Base-by-base conservation (phyloP, 2,888 invertebrate species). In the Amblyjoppa fuscipennis region DNA sequence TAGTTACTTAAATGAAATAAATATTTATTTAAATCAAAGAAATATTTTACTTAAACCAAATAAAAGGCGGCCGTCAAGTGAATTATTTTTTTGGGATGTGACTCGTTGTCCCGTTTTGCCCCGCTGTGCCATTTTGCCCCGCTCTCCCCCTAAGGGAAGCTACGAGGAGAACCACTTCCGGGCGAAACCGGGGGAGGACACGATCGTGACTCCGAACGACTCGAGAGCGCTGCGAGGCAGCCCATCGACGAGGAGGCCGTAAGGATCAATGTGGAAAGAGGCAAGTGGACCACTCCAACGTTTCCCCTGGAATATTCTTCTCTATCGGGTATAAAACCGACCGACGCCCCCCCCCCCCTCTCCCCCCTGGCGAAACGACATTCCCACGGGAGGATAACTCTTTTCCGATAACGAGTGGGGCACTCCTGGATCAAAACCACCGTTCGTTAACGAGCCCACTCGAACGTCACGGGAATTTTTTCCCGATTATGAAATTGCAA, bases 151-250 rank as follows among this genome's bases (percentile, higher is more conserved):
- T 49, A 75, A 51, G 69, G 38, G 61, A 45, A 80, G 61, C 61
- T 49, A 64, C 34, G 75, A 76, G 61, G 38, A 79, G 59, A 45
- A 61, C 81, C 69, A 78, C 81, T 85, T 81, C 81, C 81, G 84
- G 81, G 74, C 75, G 74, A 81, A 78, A 70, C 73, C 68, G 70
- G 13, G 38, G 25, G 11, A 53, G 53, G 20, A 64, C 61, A 20
- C 51, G 70, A 85, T 85, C 81, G 84, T 85, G 81, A 81, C 78
- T 85, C 51, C 70, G 28, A 84, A 74, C 73, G 68, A 64, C 78
- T 79, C 73, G 64, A 78, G 78, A 38, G 45, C 82, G 49, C 69
- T 56, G 69, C 78, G 68, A 38, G 38, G 16, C 34, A 16, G 49
- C 49, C 59, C 53, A 25, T 61, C 51, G 28, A 68, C 51, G 64